phyloP scores from a whole-genome alignment of 1,140 invertebrate species.

The Brachystomella parvula region DNA sequence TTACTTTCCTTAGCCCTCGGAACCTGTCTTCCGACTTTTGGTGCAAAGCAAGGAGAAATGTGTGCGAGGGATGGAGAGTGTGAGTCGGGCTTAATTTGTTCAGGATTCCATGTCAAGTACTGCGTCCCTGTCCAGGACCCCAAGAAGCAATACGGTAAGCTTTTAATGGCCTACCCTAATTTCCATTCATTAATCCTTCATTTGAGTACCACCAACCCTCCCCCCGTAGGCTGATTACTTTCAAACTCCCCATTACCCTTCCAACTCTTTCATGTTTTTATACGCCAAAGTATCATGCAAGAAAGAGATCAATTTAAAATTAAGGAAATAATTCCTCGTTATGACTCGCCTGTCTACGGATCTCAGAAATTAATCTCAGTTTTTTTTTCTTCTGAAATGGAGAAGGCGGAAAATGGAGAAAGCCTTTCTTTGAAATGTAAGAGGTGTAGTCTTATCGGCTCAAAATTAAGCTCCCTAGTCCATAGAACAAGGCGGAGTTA shows the following conservation, averaged over 20 bases:
- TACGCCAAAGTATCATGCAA: background rate
- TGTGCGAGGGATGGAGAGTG: slow-evolving; percentile 66
- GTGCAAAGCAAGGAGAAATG: slow-evolving; percentile 62
- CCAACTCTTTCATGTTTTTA: no score
- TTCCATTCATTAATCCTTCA: background rate
- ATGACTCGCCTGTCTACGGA: no score
- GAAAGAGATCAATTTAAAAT: background rate
- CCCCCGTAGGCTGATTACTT: no score
- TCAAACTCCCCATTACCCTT: background rate
- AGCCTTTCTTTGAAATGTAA: no score
- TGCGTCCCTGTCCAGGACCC: slow-evolving; percentile 66
- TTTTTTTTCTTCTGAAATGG: no score
- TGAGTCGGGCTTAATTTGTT: slow-evolving; percentile 62
- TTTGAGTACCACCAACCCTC: background rate
- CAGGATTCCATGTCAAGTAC: slow-evolving; percentile 48
- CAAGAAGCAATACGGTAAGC: slow-evolving; percentile 67
- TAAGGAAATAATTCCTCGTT: no score
- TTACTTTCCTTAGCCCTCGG: slow-evolving; percentile 50
- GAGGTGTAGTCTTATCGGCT: no score
- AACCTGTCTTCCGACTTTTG: slow-evolving; percentile 61
- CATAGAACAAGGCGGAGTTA: no score
- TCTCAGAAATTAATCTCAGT: no score
- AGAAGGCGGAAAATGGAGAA: no score
- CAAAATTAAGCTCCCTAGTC: no score
- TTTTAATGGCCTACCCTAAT: no score